Evolutionary conservation across 2,113 vertebrate genomes (phyloP), one percentile per base, ranked within the genome.

Genomic region (Prolemur simus): DNA sequence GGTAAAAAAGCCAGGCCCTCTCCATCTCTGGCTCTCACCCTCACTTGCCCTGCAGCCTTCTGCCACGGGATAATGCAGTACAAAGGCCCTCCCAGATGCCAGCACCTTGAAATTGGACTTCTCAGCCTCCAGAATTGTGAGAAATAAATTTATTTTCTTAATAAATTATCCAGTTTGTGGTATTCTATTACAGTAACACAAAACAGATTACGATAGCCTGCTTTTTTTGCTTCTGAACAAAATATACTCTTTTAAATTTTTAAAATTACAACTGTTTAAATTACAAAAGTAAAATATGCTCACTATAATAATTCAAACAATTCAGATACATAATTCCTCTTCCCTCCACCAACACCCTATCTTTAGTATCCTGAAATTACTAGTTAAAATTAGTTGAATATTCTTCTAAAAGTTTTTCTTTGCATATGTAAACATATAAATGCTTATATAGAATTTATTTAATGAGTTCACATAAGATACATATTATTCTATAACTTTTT

Each of bases 221-320:
- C 17, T 49, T 27, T 80, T 85, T 58, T 88, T 32, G 39, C 58
- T 78, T 47, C n/a, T 82, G 29, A 13, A 71, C 52, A 90, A 90
- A 94, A 42, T 68, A 89, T 27, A 77, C 66, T 60, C 58, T 87
- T 87, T 58, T 45, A 58, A 54, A 49, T 56, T 87, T 74, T 95
- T 91, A 13, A 11, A 88, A 91, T 85, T 85, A 85, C 2, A 97
- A 78, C 34, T 8, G 5, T 63, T 84, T 91, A 96, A 93, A 88
- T 81, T 93, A 94, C 10, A 86, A 73, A 89, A 87, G 56, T 84
- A 96, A 97, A 95, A 87, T 54, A 86, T 21, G 73, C 87, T 91
- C 86, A 91, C 32, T 69, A 49, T 1, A 80, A 83, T 29, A 96
- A 93, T 86, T 60, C 17, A 58, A 84, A 60, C 56, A 94, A 90